phyloP scores from a whole-genome alignment of 2,888 invertebrate genomes.

The Eutolmus rufibarbis region DNA sequence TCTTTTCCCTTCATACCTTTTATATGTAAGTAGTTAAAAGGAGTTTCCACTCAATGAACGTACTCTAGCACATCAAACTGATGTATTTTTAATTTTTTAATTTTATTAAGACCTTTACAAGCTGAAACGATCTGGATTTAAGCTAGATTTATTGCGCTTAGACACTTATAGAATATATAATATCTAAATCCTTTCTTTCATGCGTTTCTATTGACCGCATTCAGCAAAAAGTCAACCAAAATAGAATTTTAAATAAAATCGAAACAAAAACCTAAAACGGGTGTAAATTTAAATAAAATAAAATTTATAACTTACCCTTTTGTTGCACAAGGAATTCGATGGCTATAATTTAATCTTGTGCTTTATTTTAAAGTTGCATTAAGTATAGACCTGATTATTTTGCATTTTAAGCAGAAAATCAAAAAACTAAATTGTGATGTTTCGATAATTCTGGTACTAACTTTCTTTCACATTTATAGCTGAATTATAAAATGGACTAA shows the following conservation, averaged over 20 bases:
- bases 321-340: background rate
- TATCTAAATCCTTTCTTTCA: background rate
- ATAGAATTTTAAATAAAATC: background rate
- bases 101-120: background rate
- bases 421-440: too few relatives aligned
- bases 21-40: background rate
- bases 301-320: background rate
- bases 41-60: background rate
- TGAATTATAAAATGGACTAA: too few relatives aligned
- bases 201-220: background rate
- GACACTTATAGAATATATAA: background rate
- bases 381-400: too few relatives aligned
- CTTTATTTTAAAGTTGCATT: too few relatives aligned
- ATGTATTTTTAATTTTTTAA: background rate
- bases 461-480: too few relatives aligned
- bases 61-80: background rate
- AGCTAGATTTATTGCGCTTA: background rate
- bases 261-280: background rate
- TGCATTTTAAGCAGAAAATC: too few relatives aligned
- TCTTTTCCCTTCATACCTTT: background rate
- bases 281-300: background rate
- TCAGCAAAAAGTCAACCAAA: background rate
- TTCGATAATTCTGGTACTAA: too few relatives aligned
- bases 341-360: too few relatives aligned
- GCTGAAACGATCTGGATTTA: background rate